phyloP scores from a whole-genome alignment of 2,113 vertebrate species.

The Delphinus delphis region DNA sequence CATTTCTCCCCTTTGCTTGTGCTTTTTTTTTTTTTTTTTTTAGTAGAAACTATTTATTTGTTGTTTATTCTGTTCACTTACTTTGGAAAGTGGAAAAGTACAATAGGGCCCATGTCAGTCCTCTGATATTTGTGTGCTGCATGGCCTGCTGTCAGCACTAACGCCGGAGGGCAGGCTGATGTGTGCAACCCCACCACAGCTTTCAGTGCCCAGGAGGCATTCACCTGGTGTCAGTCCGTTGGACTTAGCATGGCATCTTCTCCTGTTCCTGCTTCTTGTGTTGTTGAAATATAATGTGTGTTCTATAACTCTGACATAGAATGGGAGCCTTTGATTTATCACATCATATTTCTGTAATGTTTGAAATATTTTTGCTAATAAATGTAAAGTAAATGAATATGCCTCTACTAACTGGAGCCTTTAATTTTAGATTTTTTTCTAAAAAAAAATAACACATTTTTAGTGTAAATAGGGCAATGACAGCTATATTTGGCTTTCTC shows the following conservation, averaged over 20 bases:
- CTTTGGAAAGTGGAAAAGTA: not conserved
- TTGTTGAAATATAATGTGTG: not conserved
- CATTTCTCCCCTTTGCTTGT: not conserved
- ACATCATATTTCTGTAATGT: not conserved
- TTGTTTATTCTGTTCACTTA: not conserved
- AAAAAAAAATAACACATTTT: not conserved
- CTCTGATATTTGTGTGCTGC: not conserved
- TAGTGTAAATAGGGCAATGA: not conserved
- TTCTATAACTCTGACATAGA: not conserved
- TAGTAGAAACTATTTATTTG: not conserved
- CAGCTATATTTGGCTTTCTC: not conserved
- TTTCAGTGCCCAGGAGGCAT: not conserved
- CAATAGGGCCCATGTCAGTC: not conserved
- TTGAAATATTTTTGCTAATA: constrained; percentile 11
- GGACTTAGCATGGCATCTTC: not conserved
- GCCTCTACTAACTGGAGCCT: not conserved
- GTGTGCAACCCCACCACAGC: not conserved
- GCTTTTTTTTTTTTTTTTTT: not conserved
- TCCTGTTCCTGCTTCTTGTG: not conserved
- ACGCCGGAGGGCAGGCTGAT: not conserved
- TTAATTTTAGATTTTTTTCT: not conserved
- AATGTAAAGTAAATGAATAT: not conserved
- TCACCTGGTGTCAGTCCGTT: not conserved
- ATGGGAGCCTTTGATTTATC: not conserved
- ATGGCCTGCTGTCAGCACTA: not conserved